Base-by-base conservation (phyloP, 2,113 vertebrate genomes). In the Dipodomys stephensi region DNA sequence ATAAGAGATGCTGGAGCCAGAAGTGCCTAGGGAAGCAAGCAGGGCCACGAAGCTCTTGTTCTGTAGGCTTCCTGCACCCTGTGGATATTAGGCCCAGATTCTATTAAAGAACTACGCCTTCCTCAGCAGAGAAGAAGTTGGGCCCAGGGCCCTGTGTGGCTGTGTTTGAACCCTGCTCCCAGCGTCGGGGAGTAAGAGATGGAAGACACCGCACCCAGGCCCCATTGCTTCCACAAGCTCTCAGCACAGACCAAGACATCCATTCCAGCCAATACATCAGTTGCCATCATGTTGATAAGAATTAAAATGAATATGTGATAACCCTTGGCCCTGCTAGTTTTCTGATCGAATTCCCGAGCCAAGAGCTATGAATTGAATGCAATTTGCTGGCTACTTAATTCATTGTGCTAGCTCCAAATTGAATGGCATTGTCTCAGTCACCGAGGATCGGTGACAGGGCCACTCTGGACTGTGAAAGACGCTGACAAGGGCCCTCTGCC, bases 371-470 rank as follows among this genome's bases (percentile, higher is more conserved):
- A 72, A 44, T 39, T 92, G 74, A 93, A 93, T 71, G 82, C 88
- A 92, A 90, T 92, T 91, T 91, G 79, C 30, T 88, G 77, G 89
- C 72, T 79, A 72, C 83, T 94, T 92, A 96, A 93, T 95, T 87
- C 93, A 96, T 96, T 77, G 82, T 11, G 78, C 76, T 53, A 80
- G 7, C 71, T 32, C 81, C 71, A 94, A 93, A 94, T 68, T 83
- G 83, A 87, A 89, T 78, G 83, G 49, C 20, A 87, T 68, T 72
- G 46, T 87, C 64, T 88, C 71, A 9, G 46, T 69, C 53, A 49
- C 73, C 0, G 2, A 88, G 87, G 80, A 90, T 74, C 10, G 27
- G 79, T 79, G 71, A n/a, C 49, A 4, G 5, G 32, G 88, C 76
- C 89, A 90, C 78, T 73, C 71, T 62, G 25, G 67, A 28, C 68